Evolutionary conservation across 2,888 invertebrate genomes (phyloP), one percentile per base, ranked within the genome.

Genomic region (Tetropium fuscum): DNA sequence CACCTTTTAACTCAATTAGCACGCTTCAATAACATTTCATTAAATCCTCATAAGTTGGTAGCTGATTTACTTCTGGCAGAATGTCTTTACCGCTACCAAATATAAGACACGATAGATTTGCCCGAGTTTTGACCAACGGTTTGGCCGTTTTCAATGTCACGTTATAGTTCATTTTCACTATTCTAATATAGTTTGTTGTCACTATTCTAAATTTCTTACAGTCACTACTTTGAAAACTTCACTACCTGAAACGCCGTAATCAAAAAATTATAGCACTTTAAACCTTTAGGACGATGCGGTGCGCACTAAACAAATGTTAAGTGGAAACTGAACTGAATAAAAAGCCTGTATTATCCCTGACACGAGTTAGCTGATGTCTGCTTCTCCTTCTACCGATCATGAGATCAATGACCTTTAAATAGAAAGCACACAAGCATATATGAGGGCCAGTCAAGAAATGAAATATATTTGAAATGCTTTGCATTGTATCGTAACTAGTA

Each of bases 1-100:
- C 53, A 41, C 30, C 41, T 19, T 27, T 41, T 40, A 40, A 53
- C 16, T 25, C 41, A 27, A 22, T 53, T 41, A n/a, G 10, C n/a
- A 30, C 10, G 10, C 30, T 30, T 30, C n/a, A 30, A 30, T 30
- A 30, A 30, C 10, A 30, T 30, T 30, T n/a, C 30, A 30, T 30
- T 11, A 30, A 30, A 30, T 30, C 30, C 1, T n/a, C 10, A 16
- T 53, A 43, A 2, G 53, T 43, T 43, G 41, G 53, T n/a, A 51
- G 41, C 38, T 51, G 15, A 36, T 15, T 13, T 36, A 15, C 15
- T 15, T 36, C 15, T 30, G 30, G 30, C 30, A 30, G 30, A 10
- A 30, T 36, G 36, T 36, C 36, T 13, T 36, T 36, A 13, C 5
- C 36, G 7, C 3, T 36, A 36, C 15, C 36, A 36, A 16, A 15